A percentile compares a stretch with the other conserved stretches of the same genome.
phyloP scores from a whole-genome alignment of 2,888 invertebrate genomes.

The Anthrax anthrax region DNA sequence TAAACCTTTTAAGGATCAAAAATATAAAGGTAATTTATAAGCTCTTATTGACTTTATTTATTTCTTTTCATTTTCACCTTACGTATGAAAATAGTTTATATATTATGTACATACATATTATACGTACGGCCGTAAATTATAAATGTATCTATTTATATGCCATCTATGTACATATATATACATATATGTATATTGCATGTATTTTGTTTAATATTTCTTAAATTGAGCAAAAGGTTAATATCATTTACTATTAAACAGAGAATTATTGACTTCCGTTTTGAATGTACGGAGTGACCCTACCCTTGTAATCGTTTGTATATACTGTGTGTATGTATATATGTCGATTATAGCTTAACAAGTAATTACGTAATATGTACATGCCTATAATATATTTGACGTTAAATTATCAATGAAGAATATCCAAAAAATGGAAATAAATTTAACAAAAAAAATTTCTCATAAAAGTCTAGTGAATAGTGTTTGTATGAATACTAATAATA shows the following conservation, averaged over 20 bases:
- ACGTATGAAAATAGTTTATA: slow-evolving; percentile 1
- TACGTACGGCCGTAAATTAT: too few relatives aligned
- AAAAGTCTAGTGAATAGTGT: too few relatives aligned
- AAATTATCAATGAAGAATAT: too few relatives aligned
- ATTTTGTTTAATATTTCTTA: slow-evolving; percentile 5
- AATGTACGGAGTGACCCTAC: not conserved
- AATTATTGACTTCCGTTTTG: slow-evolving; percentile 9
- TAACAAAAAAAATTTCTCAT: too few relatives aligned
- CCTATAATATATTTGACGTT: too few relatives aligned
- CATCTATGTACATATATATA: too few relatives aligned
- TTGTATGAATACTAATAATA: too few relatives aligned
- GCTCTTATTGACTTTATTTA: slow-evolving; percentile 5
- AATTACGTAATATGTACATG: slow-evolving; percentile 4
- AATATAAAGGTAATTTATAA: slow-evolving; percentile 4
- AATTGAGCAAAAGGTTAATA: slow-evolving; percentile 8
- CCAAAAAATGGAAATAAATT: too few relatives aligned
- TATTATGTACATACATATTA: not conserved
- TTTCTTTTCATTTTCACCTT: slow-evolving; percentile 1
- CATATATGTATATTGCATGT: too few relatives aligned
- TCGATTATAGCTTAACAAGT: slow-evolving; percentile 6
- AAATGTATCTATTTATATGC: too few relatives aligned
- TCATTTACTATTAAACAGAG: slow-evolving; percentile 3
- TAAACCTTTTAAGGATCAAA: too few relatives aligned
- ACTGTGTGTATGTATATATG: too few relatives aligned
- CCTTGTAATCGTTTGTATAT: slow-evolving; percentile 8